Conservation (phyloP, 2,113 vertebrate species). For the Pachyramphus minor region DNA sequence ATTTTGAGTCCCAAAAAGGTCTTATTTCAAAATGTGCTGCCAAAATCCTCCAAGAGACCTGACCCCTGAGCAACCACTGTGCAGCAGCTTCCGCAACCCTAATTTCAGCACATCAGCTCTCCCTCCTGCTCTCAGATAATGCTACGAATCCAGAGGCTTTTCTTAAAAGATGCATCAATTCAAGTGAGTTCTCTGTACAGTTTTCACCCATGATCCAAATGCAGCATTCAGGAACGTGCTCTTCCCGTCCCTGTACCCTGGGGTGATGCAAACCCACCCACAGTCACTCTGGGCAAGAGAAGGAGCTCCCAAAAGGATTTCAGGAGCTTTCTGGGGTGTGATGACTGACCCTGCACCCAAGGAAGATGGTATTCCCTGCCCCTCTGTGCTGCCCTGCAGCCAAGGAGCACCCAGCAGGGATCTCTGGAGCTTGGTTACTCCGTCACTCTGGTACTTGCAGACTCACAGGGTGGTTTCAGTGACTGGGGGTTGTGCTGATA, state of each 20-base stretch:
- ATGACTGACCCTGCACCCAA: neutral
- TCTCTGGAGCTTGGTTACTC: neutral
- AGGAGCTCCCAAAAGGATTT: neutral
- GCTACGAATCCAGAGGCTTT: neutral
- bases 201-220: neutral
- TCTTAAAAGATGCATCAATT: neutral
- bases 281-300: rapidly evolving
- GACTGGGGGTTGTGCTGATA: rapidly evolving
- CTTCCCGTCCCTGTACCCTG: rapidly evolving
- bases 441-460: too few species aligned
- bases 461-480: neutral
- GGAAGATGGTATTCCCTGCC: neutral
- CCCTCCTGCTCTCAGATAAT: neutral
- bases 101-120: neutral
- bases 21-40: neutral
- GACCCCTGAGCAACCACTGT: rapidly evolving
- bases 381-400: neutral
- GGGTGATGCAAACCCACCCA: neutral
- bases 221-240: rapidly evolving
- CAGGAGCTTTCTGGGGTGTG: neutral
- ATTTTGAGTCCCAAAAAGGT: neutral
- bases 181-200: neutral
- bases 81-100: neutral
- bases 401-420: neutral
- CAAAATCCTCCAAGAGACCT: neutral